phyloP scores from a whole-genome alignment of 2,888 invertebrate species.

The Tetragnatha montana region DNA sequence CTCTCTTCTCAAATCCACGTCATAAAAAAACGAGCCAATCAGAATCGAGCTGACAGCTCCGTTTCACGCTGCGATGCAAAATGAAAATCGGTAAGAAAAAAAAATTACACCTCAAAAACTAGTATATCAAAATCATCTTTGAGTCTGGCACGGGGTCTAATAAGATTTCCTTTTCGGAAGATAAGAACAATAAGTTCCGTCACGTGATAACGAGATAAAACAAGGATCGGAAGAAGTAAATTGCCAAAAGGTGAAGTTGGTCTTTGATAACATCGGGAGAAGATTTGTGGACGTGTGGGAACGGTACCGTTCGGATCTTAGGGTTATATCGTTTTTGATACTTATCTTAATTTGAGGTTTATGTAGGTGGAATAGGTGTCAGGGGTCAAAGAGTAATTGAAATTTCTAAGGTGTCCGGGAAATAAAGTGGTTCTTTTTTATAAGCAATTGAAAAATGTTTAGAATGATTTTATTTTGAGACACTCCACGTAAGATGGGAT shows the following conservation, averaged over 20 bases:
- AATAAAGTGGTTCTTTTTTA: too few species aligned
- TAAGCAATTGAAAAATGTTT: too few species aligned
- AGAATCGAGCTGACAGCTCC: constrained; percentile 44
- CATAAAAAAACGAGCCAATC: constrained; percentile 55
- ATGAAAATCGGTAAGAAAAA: constrained; percentile 2
- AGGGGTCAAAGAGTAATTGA: neutral
- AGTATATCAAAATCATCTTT: neutral
- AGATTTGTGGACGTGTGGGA: neutral
- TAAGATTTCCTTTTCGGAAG: constrained; percentile 9
- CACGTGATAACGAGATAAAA: neutral
- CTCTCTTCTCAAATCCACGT: neutral
- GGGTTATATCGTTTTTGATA: neutral
- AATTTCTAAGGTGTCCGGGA: neutral
- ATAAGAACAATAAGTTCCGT: constrained; percentile 28
- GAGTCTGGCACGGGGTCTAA: constrained; percentile 17
- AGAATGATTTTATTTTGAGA: too few species aligned
- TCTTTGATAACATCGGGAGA: neutral
- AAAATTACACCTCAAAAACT: neutral
- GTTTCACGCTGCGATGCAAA: constrained; percentile 9
- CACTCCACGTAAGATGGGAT: too few species aligned
- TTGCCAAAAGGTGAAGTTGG: neutral
- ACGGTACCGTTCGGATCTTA: neutral
- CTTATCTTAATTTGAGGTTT: neutral
- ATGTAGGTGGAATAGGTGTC: neutral
- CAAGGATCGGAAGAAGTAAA: neutral